These are phyloP conservation scores for Caenorhabditis sp. DNA, from an alignment of 2,888 invertebrate species.

Conservation along the genomic window DNA sequence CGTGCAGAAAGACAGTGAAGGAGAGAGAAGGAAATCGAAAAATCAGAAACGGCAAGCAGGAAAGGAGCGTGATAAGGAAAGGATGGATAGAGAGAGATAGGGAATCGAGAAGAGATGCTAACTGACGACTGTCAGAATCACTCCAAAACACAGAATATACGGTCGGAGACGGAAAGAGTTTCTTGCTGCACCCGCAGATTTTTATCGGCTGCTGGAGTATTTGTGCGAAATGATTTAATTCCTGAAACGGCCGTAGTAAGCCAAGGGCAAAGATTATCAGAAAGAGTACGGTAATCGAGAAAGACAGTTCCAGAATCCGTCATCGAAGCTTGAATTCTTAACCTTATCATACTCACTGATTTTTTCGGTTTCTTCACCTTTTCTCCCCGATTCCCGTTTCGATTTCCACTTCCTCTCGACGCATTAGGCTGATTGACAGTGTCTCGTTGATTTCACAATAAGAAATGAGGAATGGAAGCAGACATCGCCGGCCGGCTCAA, in stretches of 20 bases:
- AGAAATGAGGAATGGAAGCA: background rate
- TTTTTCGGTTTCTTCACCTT: slow-evolving; percentile 12
- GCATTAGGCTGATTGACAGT: background rate
- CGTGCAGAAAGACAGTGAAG: too few relatives aligned
- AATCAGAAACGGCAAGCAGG: slow-evolving; percentile 20
- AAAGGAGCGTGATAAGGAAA: too few relatives aligned
- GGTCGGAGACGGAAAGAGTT: background rate
- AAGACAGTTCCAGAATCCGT: background rate
- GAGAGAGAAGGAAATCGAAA: slow-evolving; percentile 25
- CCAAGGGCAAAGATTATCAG: background rate
- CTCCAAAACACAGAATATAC: background rate
- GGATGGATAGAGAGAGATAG: too few relatives aligned
- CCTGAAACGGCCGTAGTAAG: slow-evolving; percentile 7
- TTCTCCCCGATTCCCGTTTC: background rate
- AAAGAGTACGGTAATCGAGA: background rate
- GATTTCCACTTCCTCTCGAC: background rate
- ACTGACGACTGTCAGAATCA: background rate
- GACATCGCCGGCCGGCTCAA: background rate
- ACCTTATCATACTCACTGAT: background rate
- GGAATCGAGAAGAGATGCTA: background rate
- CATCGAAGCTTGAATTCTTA: background rate
- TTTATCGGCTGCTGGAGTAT: slow-evolving; percentile 2
- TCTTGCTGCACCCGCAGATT: background rate
- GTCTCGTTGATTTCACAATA: slow-evolving; percentile 2
- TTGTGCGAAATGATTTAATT: background rate